Conservation (phyloP, 2,113 vertebrate genomes). For the Colaptes auratus region DNA sequence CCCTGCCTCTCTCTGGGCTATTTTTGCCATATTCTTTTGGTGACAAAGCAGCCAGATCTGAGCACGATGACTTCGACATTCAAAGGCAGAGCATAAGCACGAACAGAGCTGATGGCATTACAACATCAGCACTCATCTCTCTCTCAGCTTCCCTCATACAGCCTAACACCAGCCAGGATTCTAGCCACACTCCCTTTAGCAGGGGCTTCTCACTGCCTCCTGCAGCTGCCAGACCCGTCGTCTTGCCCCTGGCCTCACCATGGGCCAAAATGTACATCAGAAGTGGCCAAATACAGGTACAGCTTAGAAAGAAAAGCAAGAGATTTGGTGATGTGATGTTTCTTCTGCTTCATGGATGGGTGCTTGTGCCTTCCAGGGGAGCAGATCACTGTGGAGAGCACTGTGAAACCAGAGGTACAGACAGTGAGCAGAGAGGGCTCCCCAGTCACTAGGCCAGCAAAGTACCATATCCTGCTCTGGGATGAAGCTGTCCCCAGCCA, state of each 20-base stretch:
- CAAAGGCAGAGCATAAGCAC: not conserved
- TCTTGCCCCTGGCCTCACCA: not conserved
- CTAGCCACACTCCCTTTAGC: not conserved
- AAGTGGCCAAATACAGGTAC: not conserved
- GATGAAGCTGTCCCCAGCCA: not conserved
- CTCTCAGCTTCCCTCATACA: not conserved
- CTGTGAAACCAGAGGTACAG: not conserved
- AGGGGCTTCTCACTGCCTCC: not conserved
- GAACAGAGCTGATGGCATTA: not conserved
- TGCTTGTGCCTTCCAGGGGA: not conserved
- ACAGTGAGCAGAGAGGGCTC: not conserved
- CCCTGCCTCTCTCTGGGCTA: not conserved
- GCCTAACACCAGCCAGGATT: not conserved
- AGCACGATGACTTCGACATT: not conserved
- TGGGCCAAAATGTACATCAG: not conserved
- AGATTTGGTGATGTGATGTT: not conserved
- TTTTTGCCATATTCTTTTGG: constrained; percentile 6
- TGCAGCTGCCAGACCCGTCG: not conserved
- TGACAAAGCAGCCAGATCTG: not conserved
- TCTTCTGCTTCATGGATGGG: rapidly evolving
- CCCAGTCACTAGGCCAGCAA: rapidly evolving
- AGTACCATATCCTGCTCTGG: rapidly evolving
- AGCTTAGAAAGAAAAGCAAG: not conserved
- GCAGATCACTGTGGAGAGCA: rapidly evolving
- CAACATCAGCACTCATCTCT: not conserved